phyloP scores from a whole-genome alignment of 2,113 vertebrate genomes.

The Phoenicopterus ruber region DNA sequence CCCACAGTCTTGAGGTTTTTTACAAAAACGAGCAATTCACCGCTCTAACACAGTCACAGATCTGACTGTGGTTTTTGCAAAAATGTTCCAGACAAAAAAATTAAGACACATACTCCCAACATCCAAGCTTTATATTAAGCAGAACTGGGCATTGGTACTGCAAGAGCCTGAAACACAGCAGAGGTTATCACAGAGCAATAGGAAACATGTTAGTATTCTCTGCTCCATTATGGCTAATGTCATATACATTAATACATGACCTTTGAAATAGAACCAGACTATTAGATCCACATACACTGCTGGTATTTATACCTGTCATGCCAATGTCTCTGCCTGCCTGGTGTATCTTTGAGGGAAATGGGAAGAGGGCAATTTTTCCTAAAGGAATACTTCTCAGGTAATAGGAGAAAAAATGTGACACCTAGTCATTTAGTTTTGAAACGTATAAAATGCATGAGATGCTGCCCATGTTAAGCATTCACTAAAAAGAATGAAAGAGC shows the following conservation, averaged over 20 bases:
- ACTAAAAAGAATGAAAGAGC: slow-evolving; percentile 14
- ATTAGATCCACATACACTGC: not conserved
- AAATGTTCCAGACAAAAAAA: slow-evolving; percentile 23
- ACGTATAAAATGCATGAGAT: not conserved
- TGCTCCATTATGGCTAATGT: not conserved
- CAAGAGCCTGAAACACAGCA: not conserved
- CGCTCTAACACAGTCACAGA: not conserved
- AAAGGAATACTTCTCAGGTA: not conserved
- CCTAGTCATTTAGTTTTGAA: not conserved
- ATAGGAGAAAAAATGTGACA: slow-evolving; percentile 1
- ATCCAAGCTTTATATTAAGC: slow-evolving; percentile 27
- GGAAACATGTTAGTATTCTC: slow-evolving; percentile 9
- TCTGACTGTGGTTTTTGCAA: not conserved
- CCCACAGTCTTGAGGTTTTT: not conserved
- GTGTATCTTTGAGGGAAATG: not conserved
- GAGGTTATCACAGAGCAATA: slow-evolving; percentile 20
- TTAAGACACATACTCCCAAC: not conserved
- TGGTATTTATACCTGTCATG: not conserved
- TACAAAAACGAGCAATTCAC: not conserved
- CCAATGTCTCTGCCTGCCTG: not conserved
- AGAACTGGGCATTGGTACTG: not conserved
- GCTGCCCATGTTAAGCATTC: not conserved
- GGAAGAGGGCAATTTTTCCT: not conserved
- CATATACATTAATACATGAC: not conserved
- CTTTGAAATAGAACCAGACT: slow-evolving; percentile 40